A percentile compares a stretch with the other conserved stretches of the same genome.
These are phyloP conservation scores for Carcina quercana DNA, from an alignment of 2,888 invertebrate species.

Conservation along the genomic window DNA sequence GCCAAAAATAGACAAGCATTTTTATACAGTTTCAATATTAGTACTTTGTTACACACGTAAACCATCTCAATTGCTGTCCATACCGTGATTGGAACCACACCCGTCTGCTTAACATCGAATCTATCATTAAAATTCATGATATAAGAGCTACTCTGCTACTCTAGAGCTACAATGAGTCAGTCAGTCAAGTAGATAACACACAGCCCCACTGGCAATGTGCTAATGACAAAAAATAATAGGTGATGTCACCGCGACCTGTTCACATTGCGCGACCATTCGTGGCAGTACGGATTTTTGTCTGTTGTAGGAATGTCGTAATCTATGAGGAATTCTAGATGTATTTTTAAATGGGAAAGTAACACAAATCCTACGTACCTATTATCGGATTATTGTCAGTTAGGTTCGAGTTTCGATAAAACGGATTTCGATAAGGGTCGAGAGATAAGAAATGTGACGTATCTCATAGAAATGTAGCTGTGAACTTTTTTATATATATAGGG, in stretches of 20 bases:
- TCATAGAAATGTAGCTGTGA: no score
- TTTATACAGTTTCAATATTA: no score
- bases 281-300: background rate
- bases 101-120: slow-evolving; percentile 23
- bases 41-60: slow-evolving; percentile 10
- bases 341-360: no score
- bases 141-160: no score
- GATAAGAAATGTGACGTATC: no score
- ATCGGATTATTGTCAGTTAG: no score
- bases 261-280: slow-evolving; percentile 24
- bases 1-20: no score
- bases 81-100: slow-evolving; percentile 25
- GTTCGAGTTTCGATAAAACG: no score
- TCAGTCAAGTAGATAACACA: slow-evolving; percentile 33
- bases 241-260: slow-evolving; percentile 40
- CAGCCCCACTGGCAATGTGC: slow-evolving; percentile 23
- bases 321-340: background rate
- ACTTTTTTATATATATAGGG: no score
- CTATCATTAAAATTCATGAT: slow-evolving; percentile 3
- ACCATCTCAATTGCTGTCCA: slow-evolving; percentile 14
- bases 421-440: no score
- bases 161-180: slow-evolving; percentile 25
- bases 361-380: no score
- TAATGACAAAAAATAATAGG: slow-evolving; percentile 44
- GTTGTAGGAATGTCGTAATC: no score